These are phyloP conservation scores for Eleutherodactylus coqui DNA, from an alignment of 2,797 vertebrate genomes.

Conservation along the genomic window DNA sequence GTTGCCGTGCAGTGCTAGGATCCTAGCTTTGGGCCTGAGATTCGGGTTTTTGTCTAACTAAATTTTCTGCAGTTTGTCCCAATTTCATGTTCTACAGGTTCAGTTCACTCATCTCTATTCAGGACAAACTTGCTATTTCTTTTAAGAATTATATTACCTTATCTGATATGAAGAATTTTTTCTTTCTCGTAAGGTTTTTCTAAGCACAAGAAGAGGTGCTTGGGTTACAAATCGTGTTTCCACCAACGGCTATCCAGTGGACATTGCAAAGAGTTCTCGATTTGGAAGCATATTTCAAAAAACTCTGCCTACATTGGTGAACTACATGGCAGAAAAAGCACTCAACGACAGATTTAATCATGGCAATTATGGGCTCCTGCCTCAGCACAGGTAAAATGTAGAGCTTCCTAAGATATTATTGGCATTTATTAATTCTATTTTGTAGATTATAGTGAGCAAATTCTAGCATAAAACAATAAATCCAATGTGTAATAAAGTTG, in stretches of 20 bases:
- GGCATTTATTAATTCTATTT: background rate
- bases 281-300: constrained; percentile 59
- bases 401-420: background rate
- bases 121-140: too few relatives aligned
- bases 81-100: too few relatives aligned
- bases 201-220: constrained; percentile 86
- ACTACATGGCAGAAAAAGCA: constrained; percentile 71
- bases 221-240: constrained; percentile 85
- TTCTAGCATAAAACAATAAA: background rate
- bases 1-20: too few relatives aligned
- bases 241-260: constrained; percentile 79
- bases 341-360: constrained; percentile 81
- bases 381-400: constrained; percentile 79
- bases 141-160: background rate
- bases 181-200: constrained; percentile 81
- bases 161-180: background rate
- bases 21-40: too few relatives aligned
- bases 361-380: constrained; percentile 73
- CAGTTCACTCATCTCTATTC: too few relatives aligned
- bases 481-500: too few relatives aligned
- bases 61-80: too few relatives aligned
- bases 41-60: too few relatives aligned
- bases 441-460: background rate
- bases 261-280: constrained; percentile 72
- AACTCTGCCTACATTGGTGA: constrained; percentile 66